Base-by-base conservation (phyloP, 2,888 invertebrate genomes). In the Diloba caeruleocephala region DNA sequence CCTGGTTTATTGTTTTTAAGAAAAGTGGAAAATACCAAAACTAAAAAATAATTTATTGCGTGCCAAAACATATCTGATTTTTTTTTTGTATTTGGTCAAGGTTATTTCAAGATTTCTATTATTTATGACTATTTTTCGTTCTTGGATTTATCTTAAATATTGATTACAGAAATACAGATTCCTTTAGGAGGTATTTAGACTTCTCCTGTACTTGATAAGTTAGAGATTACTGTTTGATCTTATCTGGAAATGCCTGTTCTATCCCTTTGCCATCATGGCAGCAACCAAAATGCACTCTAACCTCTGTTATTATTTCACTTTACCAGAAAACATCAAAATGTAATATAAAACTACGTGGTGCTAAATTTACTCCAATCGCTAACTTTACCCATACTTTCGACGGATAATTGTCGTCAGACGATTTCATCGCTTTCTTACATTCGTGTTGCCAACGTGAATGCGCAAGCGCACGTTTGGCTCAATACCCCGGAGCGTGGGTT, bases 401-500 rank as follows among this genome's bases (percentile, higher is more conserved):
- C 69, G 65, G 54, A 15, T 31, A 36, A 69, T 71, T 78, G 72
- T 79, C 81, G 71, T 78, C 69, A 70, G 43, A 52, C 51, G 72
- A 63, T 67, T 70, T 73, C 57, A 52, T 44, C 53, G 55, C 50
- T 71, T 59, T 43, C 60, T 69, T 61, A 71, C 53, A 62, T 60
- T 57, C 12, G 61, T 49, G 68, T 55, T 74, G 74, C 74, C 75
- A 77, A 69, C 62, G 53, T 48, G 43, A 19, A 58, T 42, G 58
- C 54, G 59, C 60, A 50, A 38, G 54, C 65, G 65, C 63, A 63
- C 53, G 68, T 54, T 87, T 88, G 88, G 88, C 86, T 80, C 83
- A 62, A 46, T 43, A 55, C 51, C 51, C 55, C 33, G 48, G 51
- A 66, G 87, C 89, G 88, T 89, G 87, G 86, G 88, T 75, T 79